These are phyloP conservation scores for Pelodytes ibericus DNA, from an alignment of 2,797 vertebrate species.

Conservation along the genomic window DNA sequence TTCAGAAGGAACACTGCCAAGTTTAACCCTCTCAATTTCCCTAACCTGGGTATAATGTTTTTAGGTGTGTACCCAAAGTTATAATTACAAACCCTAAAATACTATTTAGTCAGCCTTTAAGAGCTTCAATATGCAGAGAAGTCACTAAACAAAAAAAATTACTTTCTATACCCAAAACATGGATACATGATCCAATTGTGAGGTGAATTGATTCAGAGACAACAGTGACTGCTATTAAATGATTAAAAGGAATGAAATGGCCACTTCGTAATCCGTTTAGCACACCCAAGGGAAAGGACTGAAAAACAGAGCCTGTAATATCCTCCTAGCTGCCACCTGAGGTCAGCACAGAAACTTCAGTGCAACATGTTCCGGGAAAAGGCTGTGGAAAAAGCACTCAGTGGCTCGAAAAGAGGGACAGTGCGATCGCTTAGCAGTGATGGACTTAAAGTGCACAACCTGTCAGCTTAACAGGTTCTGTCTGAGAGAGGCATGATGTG, in stretches of 20 bases:
- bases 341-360: background rate
- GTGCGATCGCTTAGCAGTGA: background rate
- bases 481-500: background rate
- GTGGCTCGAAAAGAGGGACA: background rate
- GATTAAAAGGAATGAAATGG: conserved; percentile 23
- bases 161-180: background rate
- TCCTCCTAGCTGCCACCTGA: background rate
- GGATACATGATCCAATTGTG: background rate
- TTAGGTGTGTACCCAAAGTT: too few relatives aligned
- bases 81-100: too few relatives aligned
- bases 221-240: background rate
- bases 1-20: too few relatives aligned
- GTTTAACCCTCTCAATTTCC: too few relatives aligned
- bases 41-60: too few relatives aligned
- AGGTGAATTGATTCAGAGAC: background rate
- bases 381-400: background rate
- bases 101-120: too few relatives aligned
- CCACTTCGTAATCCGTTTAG: background rate
- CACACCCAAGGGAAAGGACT: background rate
- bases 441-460: conserved; percentile 27
- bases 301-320: conserved; percentile 14
- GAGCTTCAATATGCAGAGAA: too few relatives aligned
- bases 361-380: background rate
- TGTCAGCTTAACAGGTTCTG: background rate
- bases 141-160: too few relatives aligned